These are phyloP conservation scores for Melanotaenia nigrans DNA, from an alignment of 2,797 vertebrate genomes.

Conservation along the genomic window DNA sequence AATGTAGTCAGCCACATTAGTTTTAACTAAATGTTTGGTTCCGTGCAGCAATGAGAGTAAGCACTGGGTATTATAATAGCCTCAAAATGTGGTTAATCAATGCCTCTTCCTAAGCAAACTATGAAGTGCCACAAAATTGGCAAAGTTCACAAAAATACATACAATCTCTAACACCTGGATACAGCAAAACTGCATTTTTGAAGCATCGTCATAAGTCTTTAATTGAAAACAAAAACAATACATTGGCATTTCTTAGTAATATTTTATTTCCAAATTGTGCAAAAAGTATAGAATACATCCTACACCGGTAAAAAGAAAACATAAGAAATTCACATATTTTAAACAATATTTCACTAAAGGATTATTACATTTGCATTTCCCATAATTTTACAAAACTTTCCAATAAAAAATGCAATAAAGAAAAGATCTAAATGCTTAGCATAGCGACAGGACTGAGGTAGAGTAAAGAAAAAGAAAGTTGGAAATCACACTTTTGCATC, in stretches of 20 bases:
- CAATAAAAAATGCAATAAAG: constrained; percentile 45
- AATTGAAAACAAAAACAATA: constrained; percentile 9
- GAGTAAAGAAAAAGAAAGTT: constrained; percentile 65
- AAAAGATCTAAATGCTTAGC: constrained; percentile 57
- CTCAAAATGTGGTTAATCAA: too few species aligned
- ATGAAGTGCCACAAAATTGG: not conserved
- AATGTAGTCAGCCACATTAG: too few species aligned
- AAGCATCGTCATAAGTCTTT: constrained; percentile 1
- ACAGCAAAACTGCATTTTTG: not conserved
- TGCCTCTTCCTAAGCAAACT: not conserved
- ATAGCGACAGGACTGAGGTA: constrained; percentile 83
- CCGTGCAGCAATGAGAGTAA: not conserved
- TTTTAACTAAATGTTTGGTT: not conserved
- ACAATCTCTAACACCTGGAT: not conserved
- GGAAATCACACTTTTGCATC: constrained; percentile 18
- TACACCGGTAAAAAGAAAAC: constrained; percentile 67
- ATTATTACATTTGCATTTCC: constrained; percentile 79
- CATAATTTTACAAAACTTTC: constrained; percentile 76
- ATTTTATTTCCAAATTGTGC: constrained; percentile 80
- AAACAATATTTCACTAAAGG: constrained; percentile 53
- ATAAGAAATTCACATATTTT: constrained; percentile 59
- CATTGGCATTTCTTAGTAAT: constrained; percentile 43
- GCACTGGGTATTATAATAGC: too few species aligned
- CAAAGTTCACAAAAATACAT: not conserved
- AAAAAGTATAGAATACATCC: constrained; percentile 68